Conservation (phyloP, 35 echinoderm and acorn worm genomes). For the Anneissia japonica region DNA sequence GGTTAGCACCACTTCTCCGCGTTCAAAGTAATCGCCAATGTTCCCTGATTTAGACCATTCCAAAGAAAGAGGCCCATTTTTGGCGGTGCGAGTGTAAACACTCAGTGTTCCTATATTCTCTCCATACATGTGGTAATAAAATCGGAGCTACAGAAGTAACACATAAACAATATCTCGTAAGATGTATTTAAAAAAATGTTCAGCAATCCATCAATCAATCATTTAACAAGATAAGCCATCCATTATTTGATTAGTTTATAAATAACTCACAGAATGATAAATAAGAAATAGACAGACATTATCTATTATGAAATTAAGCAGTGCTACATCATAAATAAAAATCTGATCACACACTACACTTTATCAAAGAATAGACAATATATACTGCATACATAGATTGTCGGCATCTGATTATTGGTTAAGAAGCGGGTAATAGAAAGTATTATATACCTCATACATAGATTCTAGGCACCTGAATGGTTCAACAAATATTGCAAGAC, state of each 20-base stretch:
- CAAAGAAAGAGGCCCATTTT: slow-evolving; percentile 49
- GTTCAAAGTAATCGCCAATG: slow-evolving; percentile 78
- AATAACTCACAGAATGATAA: too few species aligned
- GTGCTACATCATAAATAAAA: too few species aligned
- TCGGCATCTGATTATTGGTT: too few species aligned
- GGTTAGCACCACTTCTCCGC: slow-evolving; percentile 42
- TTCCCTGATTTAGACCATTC: slow-evolving; percentile 35
- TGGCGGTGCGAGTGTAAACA: slow-evolving; percentile 41
- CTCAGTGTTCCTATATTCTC: slow-evolving; percentile 10
- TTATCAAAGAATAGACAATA: too few species aligned
- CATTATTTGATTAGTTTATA: not conserved
- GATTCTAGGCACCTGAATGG: too few species aligned
- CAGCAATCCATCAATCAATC: not conserved
- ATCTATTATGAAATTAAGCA: too few species aligned
- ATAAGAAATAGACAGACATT: too few species aligned
- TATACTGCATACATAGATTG: too few species aligned
- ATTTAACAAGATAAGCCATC: not conserved
- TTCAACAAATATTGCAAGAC: too few species aligned
- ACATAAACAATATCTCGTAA: not conserved
- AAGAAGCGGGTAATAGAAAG: too few species aligned
- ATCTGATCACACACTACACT: too few species aligned
- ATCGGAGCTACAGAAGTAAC: slow-evolving; percentile 14
- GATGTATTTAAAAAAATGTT: not conserved
- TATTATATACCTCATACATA: too few species aligned
- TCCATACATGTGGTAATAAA: slow-evolving; percentile 55